Conservation (phyloP, 1,140 invertebrate species). For the Aphelenchoides fujianensis region DNA sequence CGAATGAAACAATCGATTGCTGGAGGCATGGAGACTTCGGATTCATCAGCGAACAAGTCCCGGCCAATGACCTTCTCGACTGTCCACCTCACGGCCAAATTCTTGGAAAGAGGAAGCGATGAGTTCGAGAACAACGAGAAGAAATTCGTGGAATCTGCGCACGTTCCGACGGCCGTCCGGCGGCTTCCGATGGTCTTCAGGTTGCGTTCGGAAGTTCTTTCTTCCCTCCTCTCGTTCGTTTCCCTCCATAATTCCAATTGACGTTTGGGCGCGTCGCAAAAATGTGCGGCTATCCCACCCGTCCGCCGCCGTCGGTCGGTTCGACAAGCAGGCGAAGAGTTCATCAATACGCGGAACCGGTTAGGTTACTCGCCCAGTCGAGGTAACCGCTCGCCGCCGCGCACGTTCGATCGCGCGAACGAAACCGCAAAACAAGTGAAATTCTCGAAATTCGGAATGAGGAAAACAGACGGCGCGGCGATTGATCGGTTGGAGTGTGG, state of each 20-base stretch:
- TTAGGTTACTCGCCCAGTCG: not conserved
- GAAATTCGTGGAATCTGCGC: not conserved
- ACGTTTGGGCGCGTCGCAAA: not conserved
- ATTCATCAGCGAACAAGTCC: not conserved
- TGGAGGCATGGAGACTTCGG: not conserved
- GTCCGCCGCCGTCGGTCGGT: not conserved
- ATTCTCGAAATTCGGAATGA: too few relatives aligned
- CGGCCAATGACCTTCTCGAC: not conserved
- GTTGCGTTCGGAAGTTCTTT: too few relatives aligned
- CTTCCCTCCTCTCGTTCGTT: too few relatives aligned
- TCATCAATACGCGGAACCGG: conserved; percentile 2
- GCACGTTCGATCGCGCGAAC: not conserved
- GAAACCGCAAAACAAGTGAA: not conserved
- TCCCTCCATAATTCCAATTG: conserved; percentile 5
- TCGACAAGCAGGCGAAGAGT: not conserved
- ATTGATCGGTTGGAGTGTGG: not conserved
- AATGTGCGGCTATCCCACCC: conserved; percentile 1
- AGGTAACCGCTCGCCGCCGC: not conserved
- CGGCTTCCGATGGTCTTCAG: too few relatives aligned
- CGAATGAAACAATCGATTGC: too few relatives aligned
- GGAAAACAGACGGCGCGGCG: not conserved
- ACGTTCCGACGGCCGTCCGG: too few relatives aligned
- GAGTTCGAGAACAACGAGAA: not conserved
- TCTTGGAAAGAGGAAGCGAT: not conserved
- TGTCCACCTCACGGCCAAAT: not conserved